Conservation (phyloP, 2,113 vertebrate species). For the Hippocampus mohnikei region DNA sequence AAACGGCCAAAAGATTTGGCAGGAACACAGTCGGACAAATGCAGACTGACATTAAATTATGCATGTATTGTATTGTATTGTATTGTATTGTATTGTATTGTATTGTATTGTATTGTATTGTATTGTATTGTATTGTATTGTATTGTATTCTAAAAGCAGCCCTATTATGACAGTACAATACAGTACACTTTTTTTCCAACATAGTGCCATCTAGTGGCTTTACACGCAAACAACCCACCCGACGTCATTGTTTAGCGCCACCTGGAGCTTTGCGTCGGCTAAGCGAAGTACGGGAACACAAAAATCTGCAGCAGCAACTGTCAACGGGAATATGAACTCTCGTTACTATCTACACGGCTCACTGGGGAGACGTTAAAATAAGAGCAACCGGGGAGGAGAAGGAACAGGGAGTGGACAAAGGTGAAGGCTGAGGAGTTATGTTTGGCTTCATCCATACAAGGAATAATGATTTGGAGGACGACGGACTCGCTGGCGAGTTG, state of each 20-base stretch:
- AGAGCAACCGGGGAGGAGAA: conserved; percentile 24
- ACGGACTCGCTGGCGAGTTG: neutral
- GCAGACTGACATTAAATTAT: no score
- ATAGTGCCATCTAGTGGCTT: neutral
- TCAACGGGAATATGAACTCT: conserved; percentile 42
- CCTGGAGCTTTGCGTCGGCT: conserved; percentile 52
- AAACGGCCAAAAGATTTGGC: no score
- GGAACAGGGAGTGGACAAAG: conserved; percentile 27
- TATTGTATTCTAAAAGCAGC: neutral
- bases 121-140: no score
- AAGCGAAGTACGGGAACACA: conserved; percentile 50
- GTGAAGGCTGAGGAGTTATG: conserved; percentile 33
- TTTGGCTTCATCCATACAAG: conserved; percentile 20
- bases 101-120: no score
- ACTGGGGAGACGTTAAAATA: conserved; percentile 59
- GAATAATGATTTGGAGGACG: conserved; percentile 17
- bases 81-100: no score
- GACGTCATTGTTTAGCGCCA: neutral
- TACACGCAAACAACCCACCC: neutral
- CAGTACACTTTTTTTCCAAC: neutral
- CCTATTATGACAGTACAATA: neutral
- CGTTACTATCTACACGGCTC: conserved; percentile 39
- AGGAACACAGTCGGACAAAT: no score
- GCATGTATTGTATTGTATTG: no score
- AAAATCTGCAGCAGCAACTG: conserved; percentile 32